A percentile compares a stretch with the other conserved stretches of the same genome.
Evolutionary conservation across 1,140 invertebrate species (phyloP).

Genomic region (Brachionus sp.): DNA sequence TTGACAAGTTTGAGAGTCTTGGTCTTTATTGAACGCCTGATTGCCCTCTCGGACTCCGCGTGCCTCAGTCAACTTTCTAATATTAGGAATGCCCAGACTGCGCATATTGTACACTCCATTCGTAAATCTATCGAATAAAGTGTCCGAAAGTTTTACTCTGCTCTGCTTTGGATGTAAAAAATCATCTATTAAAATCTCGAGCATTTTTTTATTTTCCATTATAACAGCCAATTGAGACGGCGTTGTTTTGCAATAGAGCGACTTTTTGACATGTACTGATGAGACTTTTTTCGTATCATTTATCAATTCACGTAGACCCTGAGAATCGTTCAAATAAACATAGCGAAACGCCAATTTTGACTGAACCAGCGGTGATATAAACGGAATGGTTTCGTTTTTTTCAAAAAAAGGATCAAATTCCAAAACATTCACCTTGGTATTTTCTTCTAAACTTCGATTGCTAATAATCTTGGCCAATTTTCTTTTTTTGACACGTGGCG

Average conservation of each 20-base stretch:
- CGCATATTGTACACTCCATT: slow-evolving; percentile 51
- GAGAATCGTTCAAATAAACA: slow-evolving; percentile 54
- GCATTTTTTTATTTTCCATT: slow-evolving; percentile 53
- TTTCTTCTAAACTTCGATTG: slow-evolving; percentile 48
- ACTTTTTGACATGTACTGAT: slow-evolving; percentile 48
- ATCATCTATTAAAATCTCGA: slow-evolving; percentile 54
- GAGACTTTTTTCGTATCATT: slow-evolving; percentile 55
- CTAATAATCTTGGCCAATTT: slow-evolving; percentile 1
- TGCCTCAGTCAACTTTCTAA: slow-evolving; percentile 54
- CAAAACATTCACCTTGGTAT: slow-evolving; percentile 53
- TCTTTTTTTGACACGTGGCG: not conserved
- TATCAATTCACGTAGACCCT: slow-evolving; percentile 53
- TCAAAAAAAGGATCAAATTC: slow-evolving; percentile 62
- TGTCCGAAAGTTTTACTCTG: slow-evolving; percentile 49
- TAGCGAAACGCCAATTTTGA: slow-evolving; percentile 60
- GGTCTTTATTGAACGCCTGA: slow-evolving; percentile 55
- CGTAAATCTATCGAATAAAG: slow-evolving; percentile 33
- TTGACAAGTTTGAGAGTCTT: not conserved
- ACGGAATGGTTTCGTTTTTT: slow-evolving; percentile 57
- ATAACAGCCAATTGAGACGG: slow-evolving; percentile 57
- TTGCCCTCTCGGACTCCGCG: slow-evolving; percentile 62
- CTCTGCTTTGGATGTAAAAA: slow-evolving; percentile 49
- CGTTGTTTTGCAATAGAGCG: slow-evolving; percentile 48
- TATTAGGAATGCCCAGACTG: slow-evolving; percentile 54
- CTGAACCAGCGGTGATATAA: slow-evolving; percentile 58